Evolutionary conservation across 2,797 vertebrate genomes (phyloP), one percentile per base, ranked within the genome.

Genomic region (Lagodon rhomboides): DNA sequence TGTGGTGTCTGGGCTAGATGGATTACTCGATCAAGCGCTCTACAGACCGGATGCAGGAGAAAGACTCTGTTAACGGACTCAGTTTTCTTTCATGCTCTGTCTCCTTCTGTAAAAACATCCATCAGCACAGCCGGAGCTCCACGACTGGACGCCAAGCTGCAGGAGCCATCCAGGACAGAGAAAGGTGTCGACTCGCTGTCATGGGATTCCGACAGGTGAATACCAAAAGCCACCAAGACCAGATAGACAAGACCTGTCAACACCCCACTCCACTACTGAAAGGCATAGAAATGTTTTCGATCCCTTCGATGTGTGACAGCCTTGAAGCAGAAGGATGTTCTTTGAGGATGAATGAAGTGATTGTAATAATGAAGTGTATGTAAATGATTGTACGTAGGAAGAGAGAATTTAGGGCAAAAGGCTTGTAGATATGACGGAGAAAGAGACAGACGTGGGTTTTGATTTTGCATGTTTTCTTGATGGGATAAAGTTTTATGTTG

Each of bases 381-480:
- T 87, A 90, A 88, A 91, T 87, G 90, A 92, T 75, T 93, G 87
- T 91, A 82, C 17, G 74, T 86, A 77, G 62, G 77, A 79, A 80
- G 70, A 85, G 68, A 81, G 27, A 65, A 74, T 87, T 67, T 75
- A 77, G 78, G 85, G 85, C 80, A 79, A 79, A 83, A 61, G 63
- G 60, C 25, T 3, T 87, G 84, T 87, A 83, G 83, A 88, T 80
- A 67, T 23, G 82, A 83, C 49, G 43, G 60, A 70, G 60, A 72
- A 67, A 30, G 75, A 13, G 46, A 76, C 20, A 56, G 69, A 74
- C 44, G 17, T 41, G 56, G 71, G 70, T 74, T 87, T 91, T 87
- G 79, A 82, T 86, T 91, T 84, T 93, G 93, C 93, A 95, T 94
- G 94, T 92, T 87, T 89, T 86, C 75, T 89, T 77, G 76, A 83